These are phyloP conservation scores for Microctonus aethiopoides DNA, from an alignment of 2,888 invertebrate species.

Conservation along the genomic window DNA sequence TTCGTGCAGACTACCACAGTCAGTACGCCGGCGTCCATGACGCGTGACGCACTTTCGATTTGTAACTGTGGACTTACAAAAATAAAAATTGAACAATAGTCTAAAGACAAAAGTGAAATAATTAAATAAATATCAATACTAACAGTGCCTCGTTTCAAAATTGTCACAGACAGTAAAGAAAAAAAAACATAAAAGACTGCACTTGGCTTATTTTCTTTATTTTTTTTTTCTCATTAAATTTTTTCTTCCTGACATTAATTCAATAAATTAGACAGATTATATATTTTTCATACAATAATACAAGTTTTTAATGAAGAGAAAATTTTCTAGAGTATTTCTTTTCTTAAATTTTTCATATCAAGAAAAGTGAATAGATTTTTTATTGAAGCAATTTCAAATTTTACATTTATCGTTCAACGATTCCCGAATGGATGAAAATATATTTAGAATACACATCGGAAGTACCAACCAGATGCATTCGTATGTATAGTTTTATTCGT, in stretches of 20 bases:
- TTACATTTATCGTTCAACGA: neutral
- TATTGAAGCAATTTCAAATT: neutral
- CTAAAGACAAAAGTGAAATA: neutral
- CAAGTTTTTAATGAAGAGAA: neutral
- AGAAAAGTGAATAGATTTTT: neutral
- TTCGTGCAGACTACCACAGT: conserved; percentile 27
- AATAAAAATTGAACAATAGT: neutral
- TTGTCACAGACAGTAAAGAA: neutral
- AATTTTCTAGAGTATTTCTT: too few species aligned
- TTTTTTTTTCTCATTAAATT: too few species aligned
- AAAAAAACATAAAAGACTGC: too few species aligned
- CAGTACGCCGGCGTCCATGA: conserved; percentile 48
- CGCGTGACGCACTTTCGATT: conserved; percentile 42
- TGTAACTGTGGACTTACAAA: neutral
- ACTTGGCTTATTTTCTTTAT: too few species aligned
- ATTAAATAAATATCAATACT: neutral
- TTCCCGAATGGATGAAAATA: conserved; percentile 1
- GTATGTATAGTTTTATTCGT: neutral
- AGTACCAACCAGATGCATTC: neutral
- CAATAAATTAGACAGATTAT: too few species aligned
- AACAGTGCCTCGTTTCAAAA: conserved; percentile 20
- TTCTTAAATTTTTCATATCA: neutral
- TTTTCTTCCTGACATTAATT: too few species aligned
- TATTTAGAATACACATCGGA: neutral
- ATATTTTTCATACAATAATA: neutral